Evolutionary conservation across 92 coral and sea anemone species (phyloP).

Genomic region (Palythoa grandiflora): DNA sequence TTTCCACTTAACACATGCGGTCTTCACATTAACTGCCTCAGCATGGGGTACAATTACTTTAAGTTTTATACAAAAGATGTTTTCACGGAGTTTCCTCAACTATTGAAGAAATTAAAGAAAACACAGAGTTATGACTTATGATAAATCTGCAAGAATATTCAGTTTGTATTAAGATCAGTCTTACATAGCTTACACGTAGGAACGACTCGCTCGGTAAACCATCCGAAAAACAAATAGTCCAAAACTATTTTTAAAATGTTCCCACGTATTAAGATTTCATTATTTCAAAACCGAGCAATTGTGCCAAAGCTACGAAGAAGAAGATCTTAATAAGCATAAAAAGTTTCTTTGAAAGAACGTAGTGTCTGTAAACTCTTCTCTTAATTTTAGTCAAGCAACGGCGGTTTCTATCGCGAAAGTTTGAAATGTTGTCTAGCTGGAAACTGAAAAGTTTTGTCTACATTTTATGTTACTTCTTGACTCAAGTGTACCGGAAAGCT

Average conservation of each 20-base stretch:
- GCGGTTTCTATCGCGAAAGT: not conserved
- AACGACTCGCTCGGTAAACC: not conserved
- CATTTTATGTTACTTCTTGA: not conserved
- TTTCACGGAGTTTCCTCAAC: not conserved
- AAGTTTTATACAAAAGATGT: not conserved
- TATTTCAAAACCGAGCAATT: not conserved
- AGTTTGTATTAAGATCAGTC: not conserved
- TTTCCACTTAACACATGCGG: conserved; percentile 12
- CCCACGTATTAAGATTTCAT: not conserved
- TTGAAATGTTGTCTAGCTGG: not conserved
- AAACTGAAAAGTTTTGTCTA: not conserved
- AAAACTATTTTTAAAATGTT: not conserved
- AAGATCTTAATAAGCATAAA: not conserved
- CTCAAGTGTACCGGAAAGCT: not conserved
- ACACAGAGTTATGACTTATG: not conserved
- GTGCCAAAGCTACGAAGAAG: not conserved
- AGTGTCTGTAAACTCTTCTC: not conserved
- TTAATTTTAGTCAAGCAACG: not conserved
- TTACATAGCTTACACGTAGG: too few relatives aligned
- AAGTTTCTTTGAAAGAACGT: not conserved
- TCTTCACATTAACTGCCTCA: not conserved
- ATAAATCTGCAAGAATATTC: not conserved
- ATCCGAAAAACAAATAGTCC: not conserved
- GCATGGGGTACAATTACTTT: not conserved
- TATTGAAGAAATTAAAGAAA: not conserved